Percentiles rank a stretch among this genome's conserved stretches.
Evolutionary conservation across 2,113 vertebrate genomes (phyloP).

Genomic region (Illadopsis cleaveri): DNA sequence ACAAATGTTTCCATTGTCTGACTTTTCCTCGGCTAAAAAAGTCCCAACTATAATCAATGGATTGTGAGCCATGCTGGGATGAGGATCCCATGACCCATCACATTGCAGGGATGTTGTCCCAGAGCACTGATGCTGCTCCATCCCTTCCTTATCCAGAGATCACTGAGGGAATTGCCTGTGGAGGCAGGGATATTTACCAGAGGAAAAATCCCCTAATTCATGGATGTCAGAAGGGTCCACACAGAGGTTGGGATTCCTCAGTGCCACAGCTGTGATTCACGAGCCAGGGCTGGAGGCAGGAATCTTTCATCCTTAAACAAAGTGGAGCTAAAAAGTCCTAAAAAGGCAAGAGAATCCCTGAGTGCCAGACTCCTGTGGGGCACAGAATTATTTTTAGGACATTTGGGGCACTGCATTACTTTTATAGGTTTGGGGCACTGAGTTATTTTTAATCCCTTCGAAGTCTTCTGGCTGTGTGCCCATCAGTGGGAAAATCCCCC

Average conservation of each 20-base stretch:
- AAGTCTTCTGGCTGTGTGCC: fast-evolving
- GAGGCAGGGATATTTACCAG: neutral
- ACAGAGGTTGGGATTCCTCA: neutral
- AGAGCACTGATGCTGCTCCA: neutral
- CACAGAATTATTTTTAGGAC: neutral
- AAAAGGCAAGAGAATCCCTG: neutral
- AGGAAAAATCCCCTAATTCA: neutral
- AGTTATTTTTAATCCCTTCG: neutral
- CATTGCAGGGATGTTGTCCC: neutral
- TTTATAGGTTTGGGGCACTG: neutral
- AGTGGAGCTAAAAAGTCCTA: neutral
- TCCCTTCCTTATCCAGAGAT: neutral
- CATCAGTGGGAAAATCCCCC: neutral
- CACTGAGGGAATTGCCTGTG: neutral
- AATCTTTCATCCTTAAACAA: neutral
- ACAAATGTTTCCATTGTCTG: neutral
- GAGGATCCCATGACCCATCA: neutral
- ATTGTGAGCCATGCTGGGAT: neutral
- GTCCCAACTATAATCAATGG: neutral
- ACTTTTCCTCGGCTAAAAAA: neutral
- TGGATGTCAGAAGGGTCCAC: neutral
- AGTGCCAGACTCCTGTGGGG: neutral
- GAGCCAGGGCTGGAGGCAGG: neutral
- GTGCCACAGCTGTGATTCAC: neutral
- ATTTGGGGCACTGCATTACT: neutral